Percentiles rank a stretch among this genome's conserved stretches.
phyloP scores from a whole-genome alignment of 2,113 vertebrate genomes.

The Leucoraja erinaceus region DNA sequence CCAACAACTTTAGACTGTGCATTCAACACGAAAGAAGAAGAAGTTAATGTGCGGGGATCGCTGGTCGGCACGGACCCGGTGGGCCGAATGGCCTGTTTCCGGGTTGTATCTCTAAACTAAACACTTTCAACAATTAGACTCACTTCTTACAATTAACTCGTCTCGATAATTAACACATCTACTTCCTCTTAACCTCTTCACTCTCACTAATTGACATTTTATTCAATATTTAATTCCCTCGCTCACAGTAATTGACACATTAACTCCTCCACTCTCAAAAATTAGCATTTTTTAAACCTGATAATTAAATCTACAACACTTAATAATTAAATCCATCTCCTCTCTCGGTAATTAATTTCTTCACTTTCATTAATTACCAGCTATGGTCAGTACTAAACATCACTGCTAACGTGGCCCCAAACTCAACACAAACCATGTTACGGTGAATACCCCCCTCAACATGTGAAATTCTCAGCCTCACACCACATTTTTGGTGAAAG shows the following conservation, averaged over 20 bases:
- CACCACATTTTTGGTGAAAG: not conserved
- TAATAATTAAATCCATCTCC: not conserved
- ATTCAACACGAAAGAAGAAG: too few species aligned
- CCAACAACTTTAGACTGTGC: too few species aligned
- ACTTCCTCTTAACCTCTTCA: too few species aligned
- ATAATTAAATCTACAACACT: not conserved
- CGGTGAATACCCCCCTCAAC: not conserved
- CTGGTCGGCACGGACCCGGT: too few species aligned
- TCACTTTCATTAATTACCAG: not conserved
- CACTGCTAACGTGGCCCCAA: not conserved
- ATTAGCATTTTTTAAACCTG: not conserved
- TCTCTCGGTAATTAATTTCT: not conserved
- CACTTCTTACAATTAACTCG: too few species aligned
- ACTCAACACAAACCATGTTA: not conserved
- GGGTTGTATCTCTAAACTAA: too few species aligned
- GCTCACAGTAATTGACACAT: not conserved
- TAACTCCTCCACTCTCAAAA: not conserved
- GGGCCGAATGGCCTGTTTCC: too few species aligned
- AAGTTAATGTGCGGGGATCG: too few species aligned
- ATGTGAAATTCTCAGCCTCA: not conserved
- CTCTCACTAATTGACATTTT: too few species aligned
- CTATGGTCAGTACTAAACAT: not conserved
- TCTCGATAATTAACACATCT: too few species aligned
- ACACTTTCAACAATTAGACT: too few species aligned
- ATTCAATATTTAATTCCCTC: slow-evolving; percentile 6